These are phyloP conservation scores for Neolamprologus cancellatus DNA, from an alignment of 2,113 vertebrate species.

Conservation along the genomic window DNA sequence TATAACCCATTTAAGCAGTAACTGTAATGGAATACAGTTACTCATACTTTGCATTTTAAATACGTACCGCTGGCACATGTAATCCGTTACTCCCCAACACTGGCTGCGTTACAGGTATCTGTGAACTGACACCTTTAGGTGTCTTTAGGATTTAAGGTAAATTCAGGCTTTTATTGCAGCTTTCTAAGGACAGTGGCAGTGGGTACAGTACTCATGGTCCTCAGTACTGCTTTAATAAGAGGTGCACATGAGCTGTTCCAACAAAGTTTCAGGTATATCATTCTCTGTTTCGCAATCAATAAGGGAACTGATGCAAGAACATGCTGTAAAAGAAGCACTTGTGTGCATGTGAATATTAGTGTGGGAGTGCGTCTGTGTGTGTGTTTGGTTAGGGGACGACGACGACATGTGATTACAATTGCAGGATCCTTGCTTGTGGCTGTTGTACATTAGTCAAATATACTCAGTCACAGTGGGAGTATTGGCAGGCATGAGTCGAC, in stretches of 20 bases:
- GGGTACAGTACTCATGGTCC: not conserved
- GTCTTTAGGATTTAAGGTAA: not conserved
- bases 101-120: not conserved
- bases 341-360: not conserved
- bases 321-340: not conserved
- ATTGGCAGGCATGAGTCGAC: conserved; percentile 58
- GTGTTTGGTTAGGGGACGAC: not conserved
- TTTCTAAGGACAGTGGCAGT: not conserved
- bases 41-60: not conserved
- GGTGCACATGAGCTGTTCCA: not conserved
- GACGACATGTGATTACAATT: not conserved
- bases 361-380: not conserved
- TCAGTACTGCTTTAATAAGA: not conserved
- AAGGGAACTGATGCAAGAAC: conserved; percentile 18
- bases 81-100: not conserved
- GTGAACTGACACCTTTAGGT: not conserved
- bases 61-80: not conserved
- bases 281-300: conserved; percentile 2
- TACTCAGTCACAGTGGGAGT: conserved; percentile 36
- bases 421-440: not conserved
- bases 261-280: not conserved
- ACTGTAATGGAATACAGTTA: not conserved
- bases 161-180: not conserved
- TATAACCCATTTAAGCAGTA: not conserved
- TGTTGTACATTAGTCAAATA: conserved; percentile 56